Evolutionary conservation across 1,140 invertebrate species (phyloP).

Genomic region (Drosophila quadrilineata): DNA sequence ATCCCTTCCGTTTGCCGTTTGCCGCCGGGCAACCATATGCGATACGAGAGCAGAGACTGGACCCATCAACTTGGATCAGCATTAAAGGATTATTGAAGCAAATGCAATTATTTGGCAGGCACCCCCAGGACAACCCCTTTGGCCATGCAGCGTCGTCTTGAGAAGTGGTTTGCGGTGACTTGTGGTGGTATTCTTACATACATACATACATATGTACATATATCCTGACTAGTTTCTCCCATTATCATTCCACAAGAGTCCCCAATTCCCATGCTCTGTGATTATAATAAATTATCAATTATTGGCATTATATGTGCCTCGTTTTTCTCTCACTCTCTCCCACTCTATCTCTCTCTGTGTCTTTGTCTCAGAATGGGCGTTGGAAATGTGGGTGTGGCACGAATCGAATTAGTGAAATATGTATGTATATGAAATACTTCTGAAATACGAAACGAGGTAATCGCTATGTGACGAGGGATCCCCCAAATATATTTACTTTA

Average conservation of each 20-base stretch:
- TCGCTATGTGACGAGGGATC: constrained; percentile 3
- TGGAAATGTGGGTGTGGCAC: constrained; percentile 29
- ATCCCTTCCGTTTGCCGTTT: background rate
- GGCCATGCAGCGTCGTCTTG: constrained; percentile 27
- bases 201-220: no score
- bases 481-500: constrained; percentile 8
- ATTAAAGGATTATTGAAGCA: constrained; percentile 80
- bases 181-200: no score
- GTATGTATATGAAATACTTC: constrained; percentile 16
- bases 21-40: constrained; percentile 51
- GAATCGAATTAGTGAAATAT: constrained; percentile 45
- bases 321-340: constrained; percentile 4
- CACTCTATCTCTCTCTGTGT: no score
- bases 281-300: constrained; percentile 80
- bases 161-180: constrained; percentile 13
- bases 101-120: constrained; percentile 80
- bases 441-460: constrained; percentile 27
- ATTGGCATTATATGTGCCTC: constrained; percentile 65
- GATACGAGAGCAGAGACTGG: constrained; percentile 7
- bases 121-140: constrained; percentile 38
- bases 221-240: background rate
- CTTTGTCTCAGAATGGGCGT: background rate
- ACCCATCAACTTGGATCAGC: constrained; percentile 77
- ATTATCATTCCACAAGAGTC: constrained; percentile 4
- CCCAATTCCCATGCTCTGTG: constrained; percentile 33